A percentile compares a stretch with the other conserved stretches of the same genome.
Conservation (phyloP, 2,888 invertebrate species). For the Tetanocera ferruginea region DNA sequence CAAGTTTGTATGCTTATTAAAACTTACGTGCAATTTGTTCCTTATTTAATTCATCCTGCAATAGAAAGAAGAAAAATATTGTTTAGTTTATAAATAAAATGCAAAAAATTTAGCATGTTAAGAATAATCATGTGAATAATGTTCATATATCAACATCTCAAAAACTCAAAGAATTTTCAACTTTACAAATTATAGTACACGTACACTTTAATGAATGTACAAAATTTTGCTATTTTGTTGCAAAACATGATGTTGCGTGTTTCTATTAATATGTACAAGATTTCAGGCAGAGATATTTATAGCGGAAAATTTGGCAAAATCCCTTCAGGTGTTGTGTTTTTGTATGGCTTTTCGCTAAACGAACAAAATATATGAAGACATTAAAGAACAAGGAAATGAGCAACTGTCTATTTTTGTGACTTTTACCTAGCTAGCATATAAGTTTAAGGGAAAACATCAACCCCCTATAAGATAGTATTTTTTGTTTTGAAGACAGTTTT, state of each 20-base stretch:
- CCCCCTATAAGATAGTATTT: no score
- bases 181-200: background rate
- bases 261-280: background rate
- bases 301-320: background rate
- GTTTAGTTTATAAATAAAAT: background rate
- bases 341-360: background rate
- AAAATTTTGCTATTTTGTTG: no score
- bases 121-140: background rate
- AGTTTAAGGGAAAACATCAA: no score
- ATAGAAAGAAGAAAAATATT: conserved; percentile 56
- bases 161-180: background rate
- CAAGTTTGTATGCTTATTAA: background rate
- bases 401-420: no score
- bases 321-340: conserved; percentile 2
- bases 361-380: background rate
- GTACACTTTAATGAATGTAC: background rate
- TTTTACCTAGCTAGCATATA: no score
- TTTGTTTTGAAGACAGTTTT: no score
- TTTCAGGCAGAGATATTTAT: background rate
- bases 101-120: background rate
- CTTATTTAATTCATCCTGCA: conserved; percentile 82
- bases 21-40: conserved; percentile 84
- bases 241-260: background rate
- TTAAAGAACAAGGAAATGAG: no score
- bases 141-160: background rate